Base-by-base conservation (phyloP, 1,140 invertebrate genomes). In the Zaprionus davidi region DNA sequence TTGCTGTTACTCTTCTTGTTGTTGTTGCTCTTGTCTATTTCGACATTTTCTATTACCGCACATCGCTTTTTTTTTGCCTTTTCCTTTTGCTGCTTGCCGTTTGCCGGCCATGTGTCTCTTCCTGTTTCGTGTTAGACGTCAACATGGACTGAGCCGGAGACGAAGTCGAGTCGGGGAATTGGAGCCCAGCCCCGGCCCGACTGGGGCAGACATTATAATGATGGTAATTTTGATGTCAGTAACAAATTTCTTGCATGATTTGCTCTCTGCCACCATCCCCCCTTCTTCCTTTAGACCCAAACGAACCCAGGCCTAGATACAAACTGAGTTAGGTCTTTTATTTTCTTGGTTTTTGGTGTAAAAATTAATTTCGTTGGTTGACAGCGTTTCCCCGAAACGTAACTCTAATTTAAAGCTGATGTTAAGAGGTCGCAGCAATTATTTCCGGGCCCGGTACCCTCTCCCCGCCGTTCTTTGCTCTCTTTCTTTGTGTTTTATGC, bases 221-320 rank as follows among this genome's bases (percentile, higher is more conserved):
- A 88, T 88, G 84, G 84, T 88, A 88, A 88, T 88, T 88, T 88
- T 81, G 71, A 81, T 88, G 84, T 88, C 84, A 88, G 84, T 88
- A 88, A 88, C 84, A 88, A 88, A 88, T 88, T 88, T 88, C 84
- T 88, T 84, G 84, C 84, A 79, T 88, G 84, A 88, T 88, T 87
- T 87, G 83, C 71, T 67, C 79, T 86, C 58, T 36, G 17, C 15
- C 24, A 9, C 9, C n/a, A 11, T 20, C 17, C 7, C 44, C 17
- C 17, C 3, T 17, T 20, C 44, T 13, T 20, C 46, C 6, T n/a
- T 24, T 55, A 44, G 44, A 65, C 26, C 26, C 26, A 62, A 76
- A 51, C 63, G 34, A 34, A 57, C n/a, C 34, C 26, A 31, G 49
- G 79, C 66, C 80, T 58, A 76, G 70, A 65, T 67, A 55, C 15